Evolutionary conservation across 2,888 invertebrate species (phyloP).

Genomic region (Ectemnius continuus): DNA sequence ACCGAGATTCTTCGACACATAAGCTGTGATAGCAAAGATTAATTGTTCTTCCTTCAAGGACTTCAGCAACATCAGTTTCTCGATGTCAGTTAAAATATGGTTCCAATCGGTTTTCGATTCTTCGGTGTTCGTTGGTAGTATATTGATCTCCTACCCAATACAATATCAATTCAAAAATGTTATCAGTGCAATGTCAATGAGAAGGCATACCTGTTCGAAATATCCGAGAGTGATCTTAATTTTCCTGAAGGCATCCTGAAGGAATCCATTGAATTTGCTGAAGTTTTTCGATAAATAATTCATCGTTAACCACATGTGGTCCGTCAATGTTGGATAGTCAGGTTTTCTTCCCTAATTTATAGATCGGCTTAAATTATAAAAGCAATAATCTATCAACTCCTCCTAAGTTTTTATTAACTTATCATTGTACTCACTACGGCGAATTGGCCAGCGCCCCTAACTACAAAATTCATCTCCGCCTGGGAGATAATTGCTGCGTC

Average conservation of each 20-base stretch:
- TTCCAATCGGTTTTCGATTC: constrained; percentile 82
- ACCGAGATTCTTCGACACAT: constrained; percentile 88
- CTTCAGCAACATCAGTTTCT: constrained; percentile 90
- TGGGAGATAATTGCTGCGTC: constrained; percentile 82
- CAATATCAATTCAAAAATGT: not conserved
- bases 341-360: constrained; percentile 81
- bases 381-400: too few relatives aligned
- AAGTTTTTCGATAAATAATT: constrained; percentile 83
- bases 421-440: too few relatives aligned
- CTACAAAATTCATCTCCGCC: constrained; percentile 87
- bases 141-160: constrained; percentile 80
- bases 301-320: constrained; percentile 85
- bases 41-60: constrained; percentile 89
- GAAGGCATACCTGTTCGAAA: constrained; percentile 80
- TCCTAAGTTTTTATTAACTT: too few relatives aligned
- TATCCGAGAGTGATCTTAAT: constrained; percentile 82
- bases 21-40: constrained; percentile 89
- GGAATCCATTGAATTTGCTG: constrained; percentile 80
- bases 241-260: constrained; percentile 79
- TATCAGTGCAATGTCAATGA: not conserved
- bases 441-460: constrained; percentile 85
- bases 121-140: constrained; percentile 76
- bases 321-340: constrained; percentile 81
- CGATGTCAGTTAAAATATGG: constrained; percentile 83
- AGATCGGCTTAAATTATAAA: constrained; percentile 38